These are phyloP conservation scores for Metaphire vulgaris DNA, from an alignment of 1,140 invertebrate genomes.

Conservation along the genomic window DNA sequence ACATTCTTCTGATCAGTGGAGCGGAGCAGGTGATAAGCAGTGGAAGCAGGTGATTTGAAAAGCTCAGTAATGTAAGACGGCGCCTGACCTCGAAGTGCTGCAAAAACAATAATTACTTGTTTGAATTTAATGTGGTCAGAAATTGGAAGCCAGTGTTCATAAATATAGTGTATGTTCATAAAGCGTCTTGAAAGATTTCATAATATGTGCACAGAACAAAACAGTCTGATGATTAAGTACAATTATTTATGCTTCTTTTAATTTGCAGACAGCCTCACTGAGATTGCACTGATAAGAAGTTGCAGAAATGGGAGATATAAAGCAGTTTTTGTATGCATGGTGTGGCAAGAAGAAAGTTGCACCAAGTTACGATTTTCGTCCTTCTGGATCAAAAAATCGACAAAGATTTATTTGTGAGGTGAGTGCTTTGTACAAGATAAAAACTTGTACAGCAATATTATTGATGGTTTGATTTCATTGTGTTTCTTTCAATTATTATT, in stretches of 20 bases:
- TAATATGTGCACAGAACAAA: neutral
- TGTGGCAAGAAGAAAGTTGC: slow-evolving; percentile 70
- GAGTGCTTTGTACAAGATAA: slow-evolving; percentile 13
- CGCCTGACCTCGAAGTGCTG: too few species aligned
- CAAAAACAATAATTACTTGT: too few species aligned
- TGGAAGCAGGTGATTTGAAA: too few species aligned
- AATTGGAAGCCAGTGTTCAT: neutral
- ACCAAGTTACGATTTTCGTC: slow-evolving; percentile 73
- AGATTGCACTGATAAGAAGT: too few species aligned
- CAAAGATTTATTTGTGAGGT: slow-evolving; percentile 85
- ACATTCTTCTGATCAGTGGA: too few species aligned
- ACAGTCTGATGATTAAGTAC: neutral
- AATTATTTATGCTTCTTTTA: neutral
- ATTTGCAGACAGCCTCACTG: neutral
- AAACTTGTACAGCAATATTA: neutral
- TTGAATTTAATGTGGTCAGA: too few species aligned
- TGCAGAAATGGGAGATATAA: slow-evolving; percentile 56
- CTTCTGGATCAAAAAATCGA: slow-evolving; percentile 75
- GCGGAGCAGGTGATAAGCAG: too few species aligned
- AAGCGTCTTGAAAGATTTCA: neutral
- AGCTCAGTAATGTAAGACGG: too few species aligned
- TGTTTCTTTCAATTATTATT: neutral
- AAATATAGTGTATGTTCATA: neutral
- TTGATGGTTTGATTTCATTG: neutral
- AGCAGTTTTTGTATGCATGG: slow-evolving; percentile 82